Evolutionary conservation across 2,113 vertebrate genomes (phyloP).

Genomic region (Microcebus ravelobensis): DNA sequence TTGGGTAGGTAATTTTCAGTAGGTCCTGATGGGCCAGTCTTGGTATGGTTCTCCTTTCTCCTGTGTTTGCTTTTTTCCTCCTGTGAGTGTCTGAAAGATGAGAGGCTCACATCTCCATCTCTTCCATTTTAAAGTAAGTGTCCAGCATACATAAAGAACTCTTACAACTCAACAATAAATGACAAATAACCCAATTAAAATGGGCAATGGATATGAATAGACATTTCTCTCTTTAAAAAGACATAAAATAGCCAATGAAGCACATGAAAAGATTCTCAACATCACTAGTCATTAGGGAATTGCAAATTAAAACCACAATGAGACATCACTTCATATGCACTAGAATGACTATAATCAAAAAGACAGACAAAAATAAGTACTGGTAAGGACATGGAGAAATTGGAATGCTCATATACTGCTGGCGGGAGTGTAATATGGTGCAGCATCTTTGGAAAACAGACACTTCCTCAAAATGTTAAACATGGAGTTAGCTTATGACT

Average conservation of each 20-base stretch:
- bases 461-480: not conserved
- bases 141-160: not conserved
- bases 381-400: not conserved
- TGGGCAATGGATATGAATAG: not conserved
- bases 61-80: not conserved
- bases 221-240: not conserved
- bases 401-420: not conserved
- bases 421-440: not conserved
- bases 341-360: not conserved
- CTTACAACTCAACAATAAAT: conserved; percentile 29
- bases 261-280: not conserved
- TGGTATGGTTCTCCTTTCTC: not conserved
- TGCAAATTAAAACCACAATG: not conserved
- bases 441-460: not conserved
- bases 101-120: not conserved
- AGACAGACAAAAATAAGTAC: not conserved
- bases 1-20: not conserved
- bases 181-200: not conserved
- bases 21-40: not conserved
- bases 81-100: not conserved
- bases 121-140: not conserved
- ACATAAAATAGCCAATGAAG: not conserved
- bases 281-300: not conserved
- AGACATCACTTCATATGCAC: not conserved
- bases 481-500: not conserved